Conservation (phyloP, 2,113 vertebrate species). For the Uria aalge region DNA sequence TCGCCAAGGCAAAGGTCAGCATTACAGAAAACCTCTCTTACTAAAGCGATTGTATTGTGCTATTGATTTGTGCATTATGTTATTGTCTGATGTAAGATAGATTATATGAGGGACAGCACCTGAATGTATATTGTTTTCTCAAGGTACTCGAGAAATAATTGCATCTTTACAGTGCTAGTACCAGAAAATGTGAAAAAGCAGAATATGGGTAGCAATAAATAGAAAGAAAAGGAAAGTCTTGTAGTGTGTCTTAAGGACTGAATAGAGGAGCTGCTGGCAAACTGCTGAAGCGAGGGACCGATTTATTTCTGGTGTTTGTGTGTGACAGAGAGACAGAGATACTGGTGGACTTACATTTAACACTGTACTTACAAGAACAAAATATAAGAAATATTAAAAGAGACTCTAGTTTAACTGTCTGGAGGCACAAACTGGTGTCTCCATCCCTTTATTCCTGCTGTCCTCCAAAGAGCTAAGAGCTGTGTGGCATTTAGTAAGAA, state of each 20-base stretch:
- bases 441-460: background rate
- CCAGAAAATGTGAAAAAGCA: background rate
- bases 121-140: background rate
- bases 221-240: background rate
- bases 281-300: background rate
- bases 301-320: background rate
- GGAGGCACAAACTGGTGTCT: background rate
- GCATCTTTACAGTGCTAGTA: background rate
- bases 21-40: background rate
- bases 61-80: background rate
- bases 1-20: background rate
- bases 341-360: background rate
- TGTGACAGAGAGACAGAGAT: background rate
- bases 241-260: background rate
- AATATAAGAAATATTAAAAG: background rate
- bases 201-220: background rate
- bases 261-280: background rate
- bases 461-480: background rate
- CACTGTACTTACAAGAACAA: background rate
- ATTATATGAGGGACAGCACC: background rate
- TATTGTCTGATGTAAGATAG: background rate
- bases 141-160: background rate
- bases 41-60: background rate
- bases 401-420: background rate
- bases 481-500: background rate